phyloP scores from a whole-genome alignment of 2,888 invertebrate species.

The Blastobasis lacticolella region DNA sequence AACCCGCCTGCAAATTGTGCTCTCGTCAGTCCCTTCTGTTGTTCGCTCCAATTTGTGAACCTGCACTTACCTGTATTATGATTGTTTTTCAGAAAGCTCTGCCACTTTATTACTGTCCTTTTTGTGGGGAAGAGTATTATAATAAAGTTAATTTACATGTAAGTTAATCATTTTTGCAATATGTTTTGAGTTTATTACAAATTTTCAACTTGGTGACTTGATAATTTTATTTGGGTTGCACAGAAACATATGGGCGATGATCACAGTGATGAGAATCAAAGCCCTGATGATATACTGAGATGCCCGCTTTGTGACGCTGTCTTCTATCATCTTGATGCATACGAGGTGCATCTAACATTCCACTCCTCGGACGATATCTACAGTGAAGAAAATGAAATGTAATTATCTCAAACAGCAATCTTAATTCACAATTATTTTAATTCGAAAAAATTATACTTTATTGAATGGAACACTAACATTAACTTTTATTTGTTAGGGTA shows the following conservation, averaged over 20 bases:
- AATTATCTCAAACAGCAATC: constrained; percentile 12
- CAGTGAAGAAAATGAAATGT: constrained; percentile 71
- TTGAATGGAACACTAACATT: background rate
- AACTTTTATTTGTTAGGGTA: constrained; percentile 22
- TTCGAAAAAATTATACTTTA: background rate
- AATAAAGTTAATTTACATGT: constrained; percentile 79
- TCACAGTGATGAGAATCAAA: constrained; percentile 70
- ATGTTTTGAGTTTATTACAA: background rate
- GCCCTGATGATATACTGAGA: constrained; percentile 71
- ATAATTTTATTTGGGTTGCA: background rate
- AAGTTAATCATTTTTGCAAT: constrained; percentile 20
- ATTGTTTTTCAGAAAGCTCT: constrained; percentile 47
- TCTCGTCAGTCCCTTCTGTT: too few species aligned
- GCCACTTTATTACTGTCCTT: constrained; percentile 55
- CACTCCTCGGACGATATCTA: constrained; percentile 77
- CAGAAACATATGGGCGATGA: constrained; percentile 73
- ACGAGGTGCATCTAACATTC: constrained; percentile 76
- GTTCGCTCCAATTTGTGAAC: too few species aligned
- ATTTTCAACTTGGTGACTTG: background rate
- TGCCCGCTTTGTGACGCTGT: constrained; percentile 79
- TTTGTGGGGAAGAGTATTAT: constrained; percentile 79
- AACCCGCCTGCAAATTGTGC: too few species aligned
- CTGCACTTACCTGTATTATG: too few species aligned
- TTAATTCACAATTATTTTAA: too few species aligned
- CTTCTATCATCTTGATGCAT: constrained; percentile 78